These are phyloP conservation scores for Cyprinodon brontotheroides DNA, from an alignment of 2,113 vertebrate genomes.

Conservation along the genomic window DNA sequence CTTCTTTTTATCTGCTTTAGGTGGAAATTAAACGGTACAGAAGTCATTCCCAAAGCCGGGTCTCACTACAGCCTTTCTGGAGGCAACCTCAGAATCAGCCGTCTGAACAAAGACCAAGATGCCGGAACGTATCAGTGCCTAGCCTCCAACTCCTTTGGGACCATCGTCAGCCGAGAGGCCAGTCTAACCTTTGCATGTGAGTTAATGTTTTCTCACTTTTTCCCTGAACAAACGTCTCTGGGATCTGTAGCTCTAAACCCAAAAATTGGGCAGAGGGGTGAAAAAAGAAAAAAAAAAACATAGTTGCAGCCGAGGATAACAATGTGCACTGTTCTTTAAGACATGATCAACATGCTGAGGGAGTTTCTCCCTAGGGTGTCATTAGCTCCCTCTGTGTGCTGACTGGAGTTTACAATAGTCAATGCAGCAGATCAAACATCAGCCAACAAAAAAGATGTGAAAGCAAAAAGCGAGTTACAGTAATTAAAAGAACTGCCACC, in stretches of 20 bases:
- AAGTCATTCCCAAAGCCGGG: conserved; percentile 84
- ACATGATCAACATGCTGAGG: conserved; percentile 38
- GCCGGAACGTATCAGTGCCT: conserved; percentile 94
- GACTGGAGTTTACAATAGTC: conserved; percentile 17
- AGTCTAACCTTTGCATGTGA: conserved; percentile 96
- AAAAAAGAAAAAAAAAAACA: conserved; percentile 8
- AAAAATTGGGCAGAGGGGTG: conserved; percentile 8
- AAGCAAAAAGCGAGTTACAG: neutral
- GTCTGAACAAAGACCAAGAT: conserved; percentile 89
- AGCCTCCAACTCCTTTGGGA: conserved; percentile 93
- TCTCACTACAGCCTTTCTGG: conserved; percentile 90
- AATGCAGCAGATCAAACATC: conserved; percentile 29
- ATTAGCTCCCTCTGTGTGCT: conserved; percentile 32
- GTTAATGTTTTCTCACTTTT: conserved; percentile 65
- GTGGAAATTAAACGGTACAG: conserved; percentile 95
- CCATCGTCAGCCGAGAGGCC: conserved; percentile 91
- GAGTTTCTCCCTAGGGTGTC: conserved; percentile 42
- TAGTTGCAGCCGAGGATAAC: conserved; percentile 9
- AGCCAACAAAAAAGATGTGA: conserved; percentile 2
- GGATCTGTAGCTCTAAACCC: conserved; percentile 7
- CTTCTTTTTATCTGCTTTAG: conserved; percentile 66
- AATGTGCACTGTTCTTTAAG: conserved; percentile 12
- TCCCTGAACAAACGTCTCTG: conserved; percentile 6
- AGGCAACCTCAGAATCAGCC: conserved; percentile 92
- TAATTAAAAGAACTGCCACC: conserved; percentile 9